Percentiles rank a stretch among this genome's conserved stretches.
Evolutionary conservation across 2,113 vertebrate genomes (phyloP).

Genomic region (Macrotis lagotis): DNA sequence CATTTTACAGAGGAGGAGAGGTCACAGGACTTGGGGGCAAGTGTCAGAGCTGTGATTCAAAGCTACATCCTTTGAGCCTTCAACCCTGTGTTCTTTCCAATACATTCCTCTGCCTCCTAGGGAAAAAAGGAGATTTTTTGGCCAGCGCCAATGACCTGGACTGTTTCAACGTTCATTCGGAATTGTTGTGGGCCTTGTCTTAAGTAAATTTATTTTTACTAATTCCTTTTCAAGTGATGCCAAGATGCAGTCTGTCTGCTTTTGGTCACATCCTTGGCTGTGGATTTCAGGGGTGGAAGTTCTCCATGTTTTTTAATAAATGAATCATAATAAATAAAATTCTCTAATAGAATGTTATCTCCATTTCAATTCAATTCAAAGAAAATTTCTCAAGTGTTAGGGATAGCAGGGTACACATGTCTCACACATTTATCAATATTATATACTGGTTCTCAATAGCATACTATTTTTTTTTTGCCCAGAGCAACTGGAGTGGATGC

Average conservation of each 20-base stretch:
- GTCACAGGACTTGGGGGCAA: neutral
- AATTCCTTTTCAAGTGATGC: neutral
- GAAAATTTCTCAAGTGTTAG: neutral
- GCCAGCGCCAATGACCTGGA: neutral
- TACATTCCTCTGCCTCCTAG: neutral
- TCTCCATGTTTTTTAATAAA: conserved; percentile 5
- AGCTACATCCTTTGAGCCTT: neutral
- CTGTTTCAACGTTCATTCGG: neutral
- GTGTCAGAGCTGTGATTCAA: neutral
- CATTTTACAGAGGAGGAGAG: neutral
- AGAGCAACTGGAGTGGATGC: neutral
- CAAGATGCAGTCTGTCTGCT: neutral
- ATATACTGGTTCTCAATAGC: neutral
- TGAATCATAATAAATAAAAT: neutral
- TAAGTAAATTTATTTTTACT: neutral
- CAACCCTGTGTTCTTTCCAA: neutral
- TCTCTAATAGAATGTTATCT: neutral
- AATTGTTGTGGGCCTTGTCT: neutral
- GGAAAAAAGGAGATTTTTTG: neutral
- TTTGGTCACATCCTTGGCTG: neutral
- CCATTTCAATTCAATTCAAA: neutral
- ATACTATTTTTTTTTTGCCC: neutral
- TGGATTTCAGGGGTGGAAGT: neutral
- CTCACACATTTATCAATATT: neutral
- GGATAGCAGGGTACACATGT: neutral